phyloP scores from a whole-genome alignment of 1,140 invertebrate genomes.

The Solen grandis region DNA sequence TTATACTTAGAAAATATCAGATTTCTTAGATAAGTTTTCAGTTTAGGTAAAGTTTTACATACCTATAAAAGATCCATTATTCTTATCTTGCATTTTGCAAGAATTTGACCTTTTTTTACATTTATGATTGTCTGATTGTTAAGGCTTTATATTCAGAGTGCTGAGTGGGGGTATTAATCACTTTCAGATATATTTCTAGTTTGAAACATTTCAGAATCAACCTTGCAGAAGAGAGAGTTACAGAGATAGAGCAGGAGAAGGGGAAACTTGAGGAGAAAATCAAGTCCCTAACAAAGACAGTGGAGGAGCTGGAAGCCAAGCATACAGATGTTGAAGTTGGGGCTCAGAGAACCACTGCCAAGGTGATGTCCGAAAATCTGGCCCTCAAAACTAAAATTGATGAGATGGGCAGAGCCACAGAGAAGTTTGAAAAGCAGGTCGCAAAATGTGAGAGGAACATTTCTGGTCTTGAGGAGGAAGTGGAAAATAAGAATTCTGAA shows the following conservation, averaged over 20 bases:
- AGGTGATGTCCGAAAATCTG: slow-evolving; percentile 46
- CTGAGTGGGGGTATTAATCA: too few species aligned
- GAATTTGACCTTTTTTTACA: neutral
- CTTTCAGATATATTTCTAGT: too few species aligned
- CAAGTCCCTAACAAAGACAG: slow-evolving; percentile 72
- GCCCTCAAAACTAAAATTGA: slow-evolving; percentile 59
- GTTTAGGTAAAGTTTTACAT: neutral
- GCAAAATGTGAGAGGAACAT: slow-evolving; percentile 80
- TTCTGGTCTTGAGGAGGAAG: slow-evolving; percentile 66
- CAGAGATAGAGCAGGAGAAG: slow-evolving; percentile 65
- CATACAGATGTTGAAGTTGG: slow-evolving; percentile 27
- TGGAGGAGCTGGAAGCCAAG: slow-evolving; percentile 62
- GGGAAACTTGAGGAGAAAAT: slow-evolving; percentile 67
- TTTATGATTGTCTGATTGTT: neutral
- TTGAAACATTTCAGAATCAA: slow-evolving; percentile 52
- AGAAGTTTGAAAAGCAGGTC: slow-evolving; percentile 60
- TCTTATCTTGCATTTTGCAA: neutral
- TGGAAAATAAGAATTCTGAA: slow-evolving; percentile 51
- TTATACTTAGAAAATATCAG: too few species aligned
- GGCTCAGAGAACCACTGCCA: slow-evolving; percentile 3
- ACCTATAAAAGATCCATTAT: neutral
- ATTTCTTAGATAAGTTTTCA: neutral
- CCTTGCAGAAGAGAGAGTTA: slow-evolving; percentile 67
- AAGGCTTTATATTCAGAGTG: neutral
- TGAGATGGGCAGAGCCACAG: slow-evolving; percentile 51